Conservation (phyloP, 2,888 invertebrate species). For the Ischnus inquisitorius region DNA sequence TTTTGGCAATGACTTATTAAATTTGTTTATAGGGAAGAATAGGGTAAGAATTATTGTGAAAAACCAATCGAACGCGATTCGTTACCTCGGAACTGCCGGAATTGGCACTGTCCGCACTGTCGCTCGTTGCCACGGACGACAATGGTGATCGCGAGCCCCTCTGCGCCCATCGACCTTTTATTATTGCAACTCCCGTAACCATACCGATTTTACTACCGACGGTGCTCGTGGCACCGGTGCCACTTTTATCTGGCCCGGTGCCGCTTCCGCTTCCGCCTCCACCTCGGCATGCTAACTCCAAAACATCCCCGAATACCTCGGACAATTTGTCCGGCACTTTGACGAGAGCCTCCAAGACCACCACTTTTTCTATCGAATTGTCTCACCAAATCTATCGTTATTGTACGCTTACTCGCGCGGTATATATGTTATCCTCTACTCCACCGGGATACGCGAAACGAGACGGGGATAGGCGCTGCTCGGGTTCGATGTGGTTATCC, state of each 20-base stretch:
- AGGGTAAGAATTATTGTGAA: too few species aligned
- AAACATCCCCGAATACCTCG: constrained; percentile 83
- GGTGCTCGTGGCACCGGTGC: constrained; percentile 64
- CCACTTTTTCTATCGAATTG: constrained; percentile 58
- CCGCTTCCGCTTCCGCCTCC: constrained; percentile 71
- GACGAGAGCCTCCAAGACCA: constrained; percentile 81
- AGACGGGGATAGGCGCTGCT: too few species aligned
- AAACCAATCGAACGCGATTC: background rate
- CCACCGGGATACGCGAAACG: background rate
- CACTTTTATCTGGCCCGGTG: constrained; percentile 63
- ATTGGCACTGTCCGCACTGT: constrained; percentile 80
- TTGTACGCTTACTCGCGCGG: background rate
- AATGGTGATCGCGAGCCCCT: constrained; percentile 79
- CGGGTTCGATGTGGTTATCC: background rate
- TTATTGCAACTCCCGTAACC: constrained; percentile 81
- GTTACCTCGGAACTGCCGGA: constrained; percentile 82
- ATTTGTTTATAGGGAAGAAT: too few species aligned
- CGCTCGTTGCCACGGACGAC: constrained; percentile 79
- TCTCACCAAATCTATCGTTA: background rate
- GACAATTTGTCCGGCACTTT: constrained; percentile 84
- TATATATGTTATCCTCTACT: background rate
- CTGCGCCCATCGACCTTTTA: constrained; percentile 80
- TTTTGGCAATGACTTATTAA: too few species aligned
- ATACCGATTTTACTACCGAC: constrained; percentile 79
- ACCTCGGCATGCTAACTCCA: constrained; percentile 83